These are phyloP conservation scores for Rhamnusium bicolor DNA, from an alignment of 2,888 invertebrate genomes.

Conservation along the genomic window DNA sequence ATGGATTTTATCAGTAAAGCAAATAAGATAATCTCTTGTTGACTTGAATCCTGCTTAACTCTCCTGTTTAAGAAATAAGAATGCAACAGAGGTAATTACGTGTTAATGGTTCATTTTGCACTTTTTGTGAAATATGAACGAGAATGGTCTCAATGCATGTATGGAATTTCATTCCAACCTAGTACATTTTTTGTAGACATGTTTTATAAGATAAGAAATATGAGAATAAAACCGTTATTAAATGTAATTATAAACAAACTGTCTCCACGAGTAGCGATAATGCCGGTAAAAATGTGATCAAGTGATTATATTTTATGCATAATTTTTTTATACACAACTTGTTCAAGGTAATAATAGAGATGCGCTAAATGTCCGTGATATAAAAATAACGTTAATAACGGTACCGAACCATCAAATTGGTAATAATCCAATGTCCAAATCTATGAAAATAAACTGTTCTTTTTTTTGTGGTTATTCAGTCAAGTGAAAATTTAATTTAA, in stretches of 20 bases:
- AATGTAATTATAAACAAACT: background rate
- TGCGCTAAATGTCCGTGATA: too few species aligned
- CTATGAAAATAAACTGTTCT: background rate
- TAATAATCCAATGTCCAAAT: background rate
- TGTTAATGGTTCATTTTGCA: background rate
- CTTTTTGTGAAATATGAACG: background rate
- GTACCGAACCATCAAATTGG: too few species aligned
- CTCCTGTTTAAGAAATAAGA: background rate
- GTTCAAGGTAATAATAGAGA: too few species aligned
- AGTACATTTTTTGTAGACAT: background rate
- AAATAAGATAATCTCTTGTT: background rate
- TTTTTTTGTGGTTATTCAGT: background rate
- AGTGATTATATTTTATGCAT: too few species aligned
- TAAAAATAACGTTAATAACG: too few species aligned
- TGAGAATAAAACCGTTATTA: background rate
- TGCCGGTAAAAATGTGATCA: too few species aligned
- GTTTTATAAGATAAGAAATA: background rate
- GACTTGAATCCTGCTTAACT: background rate
- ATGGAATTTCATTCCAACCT: background rate
- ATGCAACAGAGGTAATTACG: background rate
- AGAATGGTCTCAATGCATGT: background rate
- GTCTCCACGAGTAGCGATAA: background rate
- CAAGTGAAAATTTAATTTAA: background rate
- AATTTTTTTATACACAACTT: too few species aligned
- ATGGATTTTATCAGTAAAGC: background rate